Evolutionary conservation across 2,113 vertebrate species (phyloP).

Genomic region (Hoplias malabaricus): DNA sequence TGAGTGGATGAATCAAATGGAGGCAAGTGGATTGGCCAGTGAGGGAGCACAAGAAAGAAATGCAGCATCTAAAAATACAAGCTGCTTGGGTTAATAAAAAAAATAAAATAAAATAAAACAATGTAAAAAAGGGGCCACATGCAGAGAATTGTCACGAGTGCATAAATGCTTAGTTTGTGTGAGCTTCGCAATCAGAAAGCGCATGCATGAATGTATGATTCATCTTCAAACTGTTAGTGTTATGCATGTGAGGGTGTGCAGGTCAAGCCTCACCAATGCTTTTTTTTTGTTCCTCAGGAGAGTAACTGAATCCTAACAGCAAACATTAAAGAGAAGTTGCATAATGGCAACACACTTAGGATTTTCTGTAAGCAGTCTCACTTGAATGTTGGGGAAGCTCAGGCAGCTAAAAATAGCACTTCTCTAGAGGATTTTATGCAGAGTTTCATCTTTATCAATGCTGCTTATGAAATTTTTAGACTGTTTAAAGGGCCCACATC

Average conservation of each 20-base stretch:
- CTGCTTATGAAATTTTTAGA: background rate
- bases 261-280: background rate
- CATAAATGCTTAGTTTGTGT: conserved; percentile 59
- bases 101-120: too few species aligned
- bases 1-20: conserved; percentile 1
- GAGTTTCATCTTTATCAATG: background rate
- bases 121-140: conserved; percentile 24
- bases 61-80: conserved; percentile 58
- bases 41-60: conserved; percentile 46
- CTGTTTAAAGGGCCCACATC: background rate
- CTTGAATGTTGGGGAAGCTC: background rate
- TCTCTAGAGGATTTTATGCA: background rate
- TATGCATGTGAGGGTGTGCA: background rate
- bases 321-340: background rate
- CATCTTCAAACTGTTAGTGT: background rate
- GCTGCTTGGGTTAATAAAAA: conserved; percentile 54
- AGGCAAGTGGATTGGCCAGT: conserved; percentile 19
- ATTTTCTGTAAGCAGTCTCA: background rate
- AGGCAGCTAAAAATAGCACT: background rate
- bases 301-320: background rate
- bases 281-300: background rate
- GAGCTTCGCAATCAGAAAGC: background rate
- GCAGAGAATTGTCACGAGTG: conserved; percentile 44
- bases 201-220: background rate
- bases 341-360: background rate